phyloP scores from a whole-genome alignment of 2,888 invertebrate species.

The Adineta ricciae region DNA sequence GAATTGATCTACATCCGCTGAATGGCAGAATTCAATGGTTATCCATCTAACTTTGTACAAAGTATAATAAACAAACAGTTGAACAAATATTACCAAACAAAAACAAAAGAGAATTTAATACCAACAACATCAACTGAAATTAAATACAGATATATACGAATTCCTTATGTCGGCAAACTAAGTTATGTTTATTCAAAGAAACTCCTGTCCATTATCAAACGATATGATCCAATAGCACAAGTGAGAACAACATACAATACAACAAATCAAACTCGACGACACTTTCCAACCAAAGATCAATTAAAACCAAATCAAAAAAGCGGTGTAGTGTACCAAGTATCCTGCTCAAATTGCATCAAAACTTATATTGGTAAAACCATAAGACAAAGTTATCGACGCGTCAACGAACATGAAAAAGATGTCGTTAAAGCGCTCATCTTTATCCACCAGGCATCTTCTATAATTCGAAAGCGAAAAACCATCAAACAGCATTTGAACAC shows the following conservation, averaged over 20 bases:
- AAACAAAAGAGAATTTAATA: background rate
- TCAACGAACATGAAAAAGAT: background rate
- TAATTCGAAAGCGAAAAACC: no score
- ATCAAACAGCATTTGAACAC: no score
- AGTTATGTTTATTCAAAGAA: background rate
- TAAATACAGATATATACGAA: background rate
- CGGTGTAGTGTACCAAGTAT: background rate
- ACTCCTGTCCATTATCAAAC: background rate
- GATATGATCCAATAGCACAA: background rate
- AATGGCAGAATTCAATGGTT: background rate
- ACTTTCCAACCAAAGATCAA: background rate
- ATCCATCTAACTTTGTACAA: background rate
- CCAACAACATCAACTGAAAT: background rate
- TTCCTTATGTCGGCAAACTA: background rate
- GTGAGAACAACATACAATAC: background rate
- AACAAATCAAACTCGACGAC: background rate
- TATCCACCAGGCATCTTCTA: no score
- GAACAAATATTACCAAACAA: background rate
- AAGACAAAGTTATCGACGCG: background rate
- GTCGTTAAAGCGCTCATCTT: background rate
- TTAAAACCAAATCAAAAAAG: background rate
- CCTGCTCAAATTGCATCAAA: background rate
- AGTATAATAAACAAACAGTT: background rate
- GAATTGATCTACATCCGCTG: background rate
- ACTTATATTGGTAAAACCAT: background rate